Percentiles rank a stretch among this genome's conserved stretches.
phyloP scores from a whole-genome alignment of 1,140 invertebrate genomes.

The Drosophila tsacasi region DNA sequence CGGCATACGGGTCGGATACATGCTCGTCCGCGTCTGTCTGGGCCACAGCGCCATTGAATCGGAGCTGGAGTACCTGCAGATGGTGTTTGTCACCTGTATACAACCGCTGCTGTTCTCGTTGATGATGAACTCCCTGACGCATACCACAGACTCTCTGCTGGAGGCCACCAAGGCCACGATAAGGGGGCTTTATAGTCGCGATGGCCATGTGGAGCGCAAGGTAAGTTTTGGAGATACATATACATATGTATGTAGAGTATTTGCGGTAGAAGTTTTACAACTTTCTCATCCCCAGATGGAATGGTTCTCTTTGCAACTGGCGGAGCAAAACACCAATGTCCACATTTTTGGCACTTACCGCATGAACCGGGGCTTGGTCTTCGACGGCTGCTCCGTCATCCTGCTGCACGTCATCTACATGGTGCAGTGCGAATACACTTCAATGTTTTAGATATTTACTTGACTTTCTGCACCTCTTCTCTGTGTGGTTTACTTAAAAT shows the following conservation, averaged over 20 bases:
- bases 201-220: slow-evolving; percentile 16
- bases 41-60: slow-evolving; percentile 27
- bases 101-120: slow-evolving; percentile 19
- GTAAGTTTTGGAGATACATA: slow-evolving; percentile 6
- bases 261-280: accelerated
- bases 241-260: too few relatives aligned
- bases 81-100: slow-evolving; percentile 20
- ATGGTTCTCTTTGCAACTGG: slow-evolving; percentile 46
- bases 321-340: slow-evolving; percentile 32
- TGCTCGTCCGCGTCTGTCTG: slow-evolving; percentile 27
- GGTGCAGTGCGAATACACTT: slow-evolving; percentile 38
- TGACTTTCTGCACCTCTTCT: neutral
- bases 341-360: slow-evolving; percentile 27
- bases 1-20: slow-evolving; percentile 30
- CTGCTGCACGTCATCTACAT: slow-evolving; percentile 52
- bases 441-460: slow-evolving; percentile 8
- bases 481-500: neutral
- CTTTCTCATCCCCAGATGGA: slow-evolving; percentile 18
- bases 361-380: slow-evolving; percentile 37
- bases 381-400: slow-evolving; percentile 19
- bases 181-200: neutral
- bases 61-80: slow-evolving; percentile 15
- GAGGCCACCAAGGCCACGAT: neutral
- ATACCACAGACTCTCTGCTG: slow-evolving; percentile 5
- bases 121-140: slow-evolving; percentile 8